phyloP scores from a whole-genome alignment of 2,888 invertebrate genomes.

The Pachliopta kotzebuea region DNA sequence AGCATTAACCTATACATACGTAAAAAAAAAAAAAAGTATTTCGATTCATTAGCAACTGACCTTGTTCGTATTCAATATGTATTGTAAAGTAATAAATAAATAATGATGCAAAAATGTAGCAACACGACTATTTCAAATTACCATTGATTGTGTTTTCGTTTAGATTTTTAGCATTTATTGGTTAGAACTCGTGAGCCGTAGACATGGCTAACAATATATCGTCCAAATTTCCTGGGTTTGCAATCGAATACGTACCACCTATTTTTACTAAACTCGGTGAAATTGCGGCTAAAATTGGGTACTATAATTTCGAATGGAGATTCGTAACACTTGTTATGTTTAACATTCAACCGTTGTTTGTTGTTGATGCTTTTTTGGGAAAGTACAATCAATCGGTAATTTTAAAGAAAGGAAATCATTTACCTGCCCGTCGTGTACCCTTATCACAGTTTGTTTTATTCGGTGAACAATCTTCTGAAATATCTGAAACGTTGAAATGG shows the following conservation, averaged over 20 bases:
- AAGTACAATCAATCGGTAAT: constrained; percentile 44
- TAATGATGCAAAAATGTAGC: not conserved
- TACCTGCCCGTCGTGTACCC: constrained; percentile 33
- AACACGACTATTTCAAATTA: constrained; percentile 10
- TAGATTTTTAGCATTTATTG: not conserved
- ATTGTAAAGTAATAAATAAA: not conserved
- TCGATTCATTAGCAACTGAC: not conserved
- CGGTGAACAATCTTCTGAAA: constrained; percentile 42
- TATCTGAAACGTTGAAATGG: constrained; percentile 44
- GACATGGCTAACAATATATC: constrained; percentile 27
- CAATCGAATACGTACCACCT: constrained; percentile 35
- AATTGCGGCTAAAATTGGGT: constrained; percentile 54
- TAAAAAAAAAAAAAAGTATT: no score
- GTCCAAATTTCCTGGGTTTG: constrained; percentile 33
- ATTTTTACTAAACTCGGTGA: constrained; percentile 40
- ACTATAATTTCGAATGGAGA: constrained; percentile 57
- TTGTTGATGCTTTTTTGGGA: constrained; percentile 46
- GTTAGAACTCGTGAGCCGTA: not conserved
- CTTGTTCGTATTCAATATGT: not conserved
- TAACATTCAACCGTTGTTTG: constrained; percentile 39
- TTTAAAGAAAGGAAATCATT: constrained; percentile 43
- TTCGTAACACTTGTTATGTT: constrained; percentile 50
- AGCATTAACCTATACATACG: no score
- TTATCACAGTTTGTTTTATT: constrained; percentile 52
- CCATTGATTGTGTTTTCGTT: not conserved